Evolutionary conservation across 2,113 vertebrate genomes (phyloP).

Genomic region (Circaetus gallicus): DNA sequence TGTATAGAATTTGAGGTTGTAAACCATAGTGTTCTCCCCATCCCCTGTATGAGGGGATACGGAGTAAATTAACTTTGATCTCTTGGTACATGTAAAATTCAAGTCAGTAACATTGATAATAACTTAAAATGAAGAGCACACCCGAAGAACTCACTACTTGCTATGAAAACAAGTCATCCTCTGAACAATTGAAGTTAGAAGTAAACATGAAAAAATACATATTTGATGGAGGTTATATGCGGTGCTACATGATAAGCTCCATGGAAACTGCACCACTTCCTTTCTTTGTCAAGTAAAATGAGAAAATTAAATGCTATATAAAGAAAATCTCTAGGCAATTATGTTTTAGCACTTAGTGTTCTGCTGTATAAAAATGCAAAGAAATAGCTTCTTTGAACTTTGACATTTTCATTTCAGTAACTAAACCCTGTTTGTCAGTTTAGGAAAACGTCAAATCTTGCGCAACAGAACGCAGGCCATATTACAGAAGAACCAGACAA

Average conservation of each 20-base stretch:
- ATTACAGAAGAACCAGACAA: not conserved
- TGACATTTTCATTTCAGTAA: not conserved
- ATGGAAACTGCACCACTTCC: not conserved
- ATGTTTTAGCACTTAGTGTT: not conserved
- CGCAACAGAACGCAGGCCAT: not conserved
- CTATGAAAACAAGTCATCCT: not conserved
- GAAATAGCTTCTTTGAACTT: not conserved
- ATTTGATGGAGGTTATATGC: not conserved
- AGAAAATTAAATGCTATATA: not conserved
- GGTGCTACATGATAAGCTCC: not conserved
- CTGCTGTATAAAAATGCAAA: not conserved
- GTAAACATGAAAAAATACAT: not conserved
- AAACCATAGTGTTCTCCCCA: not conserved
- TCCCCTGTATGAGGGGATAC: not conserved
- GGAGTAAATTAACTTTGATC: not conserved
- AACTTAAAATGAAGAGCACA: not conserved
- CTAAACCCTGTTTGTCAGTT: not conserved
- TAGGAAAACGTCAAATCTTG: not conserved
- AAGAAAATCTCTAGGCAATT: not conserved
- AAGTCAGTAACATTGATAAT: not conserved
- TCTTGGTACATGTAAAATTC: not conserved
- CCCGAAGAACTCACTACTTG: not conserved
- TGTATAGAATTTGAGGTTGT: not conserved
- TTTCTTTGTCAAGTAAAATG: not conserved
- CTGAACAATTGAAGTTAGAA: not conserved